Conservation (phyloP, 2,797 vertebrate genomes). For the Streptopelia turtur region DNA sequence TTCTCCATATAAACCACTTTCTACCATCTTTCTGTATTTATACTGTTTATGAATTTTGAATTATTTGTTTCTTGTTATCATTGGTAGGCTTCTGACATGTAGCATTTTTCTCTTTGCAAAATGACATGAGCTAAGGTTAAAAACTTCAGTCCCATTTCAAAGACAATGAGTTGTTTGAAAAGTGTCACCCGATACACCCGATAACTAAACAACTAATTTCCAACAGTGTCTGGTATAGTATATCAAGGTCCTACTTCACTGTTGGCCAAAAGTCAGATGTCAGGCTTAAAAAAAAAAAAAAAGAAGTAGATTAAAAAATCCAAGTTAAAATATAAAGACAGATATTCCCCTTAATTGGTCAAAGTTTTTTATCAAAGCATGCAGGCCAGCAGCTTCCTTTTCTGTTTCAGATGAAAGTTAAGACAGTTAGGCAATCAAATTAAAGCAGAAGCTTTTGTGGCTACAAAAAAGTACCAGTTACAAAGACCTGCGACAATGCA, state of each 20-base stretch:
- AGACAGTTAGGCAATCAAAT: not conserved
- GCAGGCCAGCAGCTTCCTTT: not conserved
- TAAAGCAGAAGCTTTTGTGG: not conserved
- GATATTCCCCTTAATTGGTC: not conserved
- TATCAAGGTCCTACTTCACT: not conserved
- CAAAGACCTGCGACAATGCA: not conserved
- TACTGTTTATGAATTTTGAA: not conserved
- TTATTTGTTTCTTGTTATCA: not conserved
- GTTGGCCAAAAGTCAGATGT: not conserved
- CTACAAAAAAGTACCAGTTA: not conserved
- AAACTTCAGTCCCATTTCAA: not conserved
- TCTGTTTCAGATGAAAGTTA: not conserved
- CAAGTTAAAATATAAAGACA: not conserved
- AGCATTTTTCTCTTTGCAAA: not conserved
- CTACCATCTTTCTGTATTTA: not conserved
- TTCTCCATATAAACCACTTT: not conserved
- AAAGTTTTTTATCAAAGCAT: not conserved
- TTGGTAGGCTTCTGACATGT: not conserved
- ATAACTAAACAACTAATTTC: not conserved
- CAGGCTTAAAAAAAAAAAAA: not conserved
- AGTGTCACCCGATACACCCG: rapidly evolving
- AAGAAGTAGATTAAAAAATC: not conserved
- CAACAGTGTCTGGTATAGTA: not conserved
- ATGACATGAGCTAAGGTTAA: not conserved
- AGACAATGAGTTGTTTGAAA: not conserved